Base-by-base conservation (phyloP, 2,888 invertebrate genomes). In the Ochropacha duplaris region DNA sequence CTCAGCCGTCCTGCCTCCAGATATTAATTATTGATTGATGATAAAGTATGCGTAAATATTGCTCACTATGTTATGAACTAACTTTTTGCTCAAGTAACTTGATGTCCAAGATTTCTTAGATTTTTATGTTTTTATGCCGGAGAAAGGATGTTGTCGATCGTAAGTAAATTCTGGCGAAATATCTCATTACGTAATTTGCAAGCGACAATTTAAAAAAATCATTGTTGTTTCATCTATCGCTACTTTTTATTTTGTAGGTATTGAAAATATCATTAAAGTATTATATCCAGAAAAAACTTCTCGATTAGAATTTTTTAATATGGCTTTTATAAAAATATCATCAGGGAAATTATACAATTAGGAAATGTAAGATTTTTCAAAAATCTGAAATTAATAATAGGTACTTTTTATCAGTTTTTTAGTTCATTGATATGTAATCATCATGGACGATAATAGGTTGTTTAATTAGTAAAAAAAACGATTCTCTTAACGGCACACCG, bases 21-120 rank as follows among this genome's bases (percentile, higher is more conserved):
- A 89, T 92, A 92, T 92, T 92, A 92, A 92, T 92, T 92, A 92
- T 90, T 90, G 92, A 92, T 92, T 89, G 91, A 86, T 87, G 91
- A 91, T 92, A 87, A 90, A 79, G 80, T 79, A 82, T 87, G 83
- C 87, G 84, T 88, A 88, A 87, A 88, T 88, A 86, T 86, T 83
- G 78, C 78, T 69, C 76, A 76, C 72, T 76, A 74, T 80, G 74
- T 78, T 22, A 52, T 31, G 31, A 34, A 22, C 31, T 52, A 52
- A 11, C 34, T 52, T 52, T 52, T 52, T 52, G 16, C 19, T 52
- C 52, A 31, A 52, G 31, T 31, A 31, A 4, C 31, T 28, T 31
- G 34, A 34, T 52, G 52, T 52, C 52, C 28, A 31, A 52, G 31
- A 52, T 31, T 34, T 22, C 19, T 52, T 52, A 52, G 31, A 28